Evolutionary conservation across 2,888 invertebrate genomes (phyloP).

Genomic region (Mesorhabditis sp.): DNA sequence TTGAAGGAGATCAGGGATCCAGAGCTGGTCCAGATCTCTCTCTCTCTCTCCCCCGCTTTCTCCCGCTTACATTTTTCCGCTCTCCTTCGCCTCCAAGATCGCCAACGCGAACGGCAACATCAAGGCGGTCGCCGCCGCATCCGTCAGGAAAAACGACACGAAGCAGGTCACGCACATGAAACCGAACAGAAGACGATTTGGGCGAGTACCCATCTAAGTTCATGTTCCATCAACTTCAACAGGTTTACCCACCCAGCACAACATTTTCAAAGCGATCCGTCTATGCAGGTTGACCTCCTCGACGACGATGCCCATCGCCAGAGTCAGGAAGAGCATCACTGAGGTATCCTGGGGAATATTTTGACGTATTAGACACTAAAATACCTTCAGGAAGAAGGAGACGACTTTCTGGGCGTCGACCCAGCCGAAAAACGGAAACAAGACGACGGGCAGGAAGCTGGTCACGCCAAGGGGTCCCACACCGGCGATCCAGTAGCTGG

Average conservation of each 20-base stretch:
- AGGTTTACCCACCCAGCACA: conserved; percentile 27
- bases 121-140: conserved; percentile 70
- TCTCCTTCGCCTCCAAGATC: conserved; percentile 64
- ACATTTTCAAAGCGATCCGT: conserved; percentile 30
- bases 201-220: not conserved
- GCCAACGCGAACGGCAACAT: conserved; percentile 87
- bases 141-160: conserved; percentile 31
- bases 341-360: conserved; percentile 21
- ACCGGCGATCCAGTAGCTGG: conserved; percentile 31
- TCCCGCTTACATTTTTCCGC: not conserved
- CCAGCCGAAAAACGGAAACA: conserved; percentile 37
- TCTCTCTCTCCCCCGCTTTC: too few species aligned
- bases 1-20: too few species aligned
- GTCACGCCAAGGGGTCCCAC: conserved; percentile 38
- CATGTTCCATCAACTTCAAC: conserved; percentile 12
- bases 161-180: conserved; percentile 22
- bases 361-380: not conserved
- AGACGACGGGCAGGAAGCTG: conserved; percentile 34
- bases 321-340: conserved; percentile 26
- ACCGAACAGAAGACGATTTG: conserved; percentile 20
- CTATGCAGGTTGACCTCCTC: conserved; percentile 31
- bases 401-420: conserved; percentile 27
- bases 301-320: conserved; percentile 35
- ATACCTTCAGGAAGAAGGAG: conserved; percentile 23
- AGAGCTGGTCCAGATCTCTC: too few species aligned